Conservation (phyloP, 2,797 vertebrate species). For the Babyrousa celebensis region DNA sequence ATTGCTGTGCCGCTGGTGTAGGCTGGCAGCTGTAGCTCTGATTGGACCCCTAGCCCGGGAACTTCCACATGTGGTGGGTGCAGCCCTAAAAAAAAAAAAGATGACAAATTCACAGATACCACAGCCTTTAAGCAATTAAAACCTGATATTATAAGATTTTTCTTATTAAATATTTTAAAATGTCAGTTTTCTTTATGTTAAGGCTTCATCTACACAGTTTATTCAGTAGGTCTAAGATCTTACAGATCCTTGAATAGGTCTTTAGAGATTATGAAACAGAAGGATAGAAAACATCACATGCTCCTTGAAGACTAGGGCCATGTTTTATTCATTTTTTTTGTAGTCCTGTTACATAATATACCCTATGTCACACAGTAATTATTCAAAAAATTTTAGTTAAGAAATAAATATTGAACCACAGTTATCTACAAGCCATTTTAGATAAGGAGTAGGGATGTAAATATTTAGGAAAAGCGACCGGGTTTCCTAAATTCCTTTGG, state of each 20-base stretch:
- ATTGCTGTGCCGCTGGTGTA: too few species aligned
- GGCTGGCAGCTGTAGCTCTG: too few species aligned
- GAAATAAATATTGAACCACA: neutral
- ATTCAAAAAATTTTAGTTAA: constrained; percentile 28
- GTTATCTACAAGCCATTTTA: constrained; percentile 35
- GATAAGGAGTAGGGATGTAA: neutral
- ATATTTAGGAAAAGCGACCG: constrained; percentile 7
- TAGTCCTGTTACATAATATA: neutral
- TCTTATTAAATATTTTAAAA: constrained; percentile 49
- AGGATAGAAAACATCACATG: neutral
- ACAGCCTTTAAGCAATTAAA: constrained; percentile 41
- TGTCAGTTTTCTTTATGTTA: constrained; percentile 36
- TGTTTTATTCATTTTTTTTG: constrained; percentile 32
- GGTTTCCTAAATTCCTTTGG: constrained; percentile 5
- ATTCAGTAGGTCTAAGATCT: constrained; percentile 15
- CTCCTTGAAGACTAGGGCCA: constrained; percentile 9
- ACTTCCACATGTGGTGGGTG: too few species aligned
- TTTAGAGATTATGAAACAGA: constrained; percentile 57
- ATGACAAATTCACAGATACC: neutral
- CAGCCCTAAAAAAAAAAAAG: too few species aligned
- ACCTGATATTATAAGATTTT: constrained; percentile 12
- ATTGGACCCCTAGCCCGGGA: too few species aligned
- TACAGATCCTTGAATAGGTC: neutral
- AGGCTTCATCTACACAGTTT: constrained; percentile 35
- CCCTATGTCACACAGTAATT: neutral